Evolutionary conservation across 2,113 vertebrate species (phyloP).

Genomic region (Rallus limicola): DNA sequence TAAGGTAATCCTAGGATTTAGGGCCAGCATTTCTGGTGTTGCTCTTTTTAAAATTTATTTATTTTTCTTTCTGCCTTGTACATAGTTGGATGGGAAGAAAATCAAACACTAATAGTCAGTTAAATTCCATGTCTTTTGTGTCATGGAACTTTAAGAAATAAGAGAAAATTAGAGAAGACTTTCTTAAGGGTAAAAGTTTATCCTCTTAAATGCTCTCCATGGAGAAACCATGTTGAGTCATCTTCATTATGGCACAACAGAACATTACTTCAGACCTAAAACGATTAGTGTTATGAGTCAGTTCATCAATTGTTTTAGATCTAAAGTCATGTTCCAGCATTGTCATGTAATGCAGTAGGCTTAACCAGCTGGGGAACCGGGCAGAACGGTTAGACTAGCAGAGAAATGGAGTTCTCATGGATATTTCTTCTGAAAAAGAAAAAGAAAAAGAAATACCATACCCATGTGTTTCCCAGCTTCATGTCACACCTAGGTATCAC

Average conservation of each 20-base stretch:
- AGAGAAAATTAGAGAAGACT: neutral
- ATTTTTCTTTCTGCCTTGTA: neutral
- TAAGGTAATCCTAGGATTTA: neutral
- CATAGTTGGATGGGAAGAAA: neutral
- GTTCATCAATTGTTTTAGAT: conserved; percentile 44
- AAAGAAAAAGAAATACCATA: neutral
- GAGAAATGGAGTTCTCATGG: neutral
- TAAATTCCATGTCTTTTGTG: neutral
- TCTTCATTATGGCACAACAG: conserved; percentile 12
- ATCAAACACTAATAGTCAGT: neutral
- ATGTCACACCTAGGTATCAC: neutral
- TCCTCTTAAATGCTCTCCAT: neutral
- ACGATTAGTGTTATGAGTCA: conserved; percentile 53
- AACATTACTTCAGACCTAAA: conserved; percentile 51
- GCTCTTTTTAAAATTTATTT: neutral
- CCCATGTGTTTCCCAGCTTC: neutral
- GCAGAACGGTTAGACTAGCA: neutral
- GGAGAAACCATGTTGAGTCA: conserved; percentile 47
- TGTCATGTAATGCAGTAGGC: neutral
- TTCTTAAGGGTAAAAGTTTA: conserved; percentile 30
- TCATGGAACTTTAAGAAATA: neutral
- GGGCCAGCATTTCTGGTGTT: neutral
- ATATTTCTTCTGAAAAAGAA: neutral
- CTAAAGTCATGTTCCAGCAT: conserved; percentile 30
- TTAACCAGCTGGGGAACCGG: neutral